Evolutionary conservation across 2,888 invertebrate genomes (phyloP).

Genomic region (Lysandra bellargus): DNA sequence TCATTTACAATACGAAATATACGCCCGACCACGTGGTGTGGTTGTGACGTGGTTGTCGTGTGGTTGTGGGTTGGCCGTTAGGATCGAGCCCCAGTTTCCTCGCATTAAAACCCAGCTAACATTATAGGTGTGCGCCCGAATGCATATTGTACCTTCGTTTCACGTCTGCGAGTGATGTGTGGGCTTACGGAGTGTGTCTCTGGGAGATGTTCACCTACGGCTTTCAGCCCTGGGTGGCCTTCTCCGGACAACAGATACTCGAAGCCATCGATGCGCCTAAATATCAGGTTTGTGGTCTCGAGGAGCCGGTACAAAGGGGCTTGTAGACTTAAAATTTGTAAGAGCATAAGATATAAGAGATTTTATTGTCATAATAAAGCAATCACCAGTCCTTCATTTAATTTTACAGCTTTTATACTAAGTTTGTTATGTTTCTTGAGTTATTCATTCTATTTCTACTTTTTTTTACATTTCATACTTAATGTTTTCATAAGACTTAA

Average conservation of each 20-base stretch:
- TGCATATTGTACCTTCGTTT: constrained; percentile 97
- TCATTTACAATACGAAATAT: too few relatives aligned
- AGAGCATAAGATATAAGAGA: neutral
- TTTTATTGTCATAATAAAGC: neutral
- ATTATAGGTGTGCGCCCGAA: constrained; percentile 95
- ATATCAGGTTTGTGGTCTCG: constrained; percentile 80
- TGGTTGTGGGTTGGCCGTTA: too few relatives aligned
- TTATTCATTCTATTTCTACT: neutral
- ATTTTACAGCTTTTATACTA: too few relatives aligned
- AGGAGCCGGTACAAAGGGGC: neutral
- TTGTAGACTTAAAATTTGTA: neutral
- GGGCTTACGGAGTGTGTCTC: constrained; percentile 98
- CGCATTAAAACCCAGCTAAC: neutral
- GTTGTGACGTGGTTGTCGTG: too few relatives aligned
- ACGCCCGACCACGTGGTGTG: too few relatives aligned
- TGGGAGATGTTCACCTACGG: constrained; percentile 99
- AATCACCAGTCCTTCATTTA: too few relatives aligned
- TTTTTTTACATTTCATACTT: neutral
- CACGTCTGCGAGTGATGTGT: constrained; percentile 97
- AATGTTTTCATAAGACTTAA: neutral
- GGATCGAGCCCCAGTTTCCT: neutral
- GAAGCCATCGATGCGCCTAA: constrained; percentile 97
- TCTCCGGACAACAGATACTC: constrained; percentile 95
- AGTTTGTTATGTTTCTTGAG: neutral
- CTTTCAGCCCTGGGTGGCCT: constrained; percentile 98